Evolutionary conservation across 1,140 invertebrate genomes (phyloP).

Genomic region (Cydia fagiglandana): DNA sequence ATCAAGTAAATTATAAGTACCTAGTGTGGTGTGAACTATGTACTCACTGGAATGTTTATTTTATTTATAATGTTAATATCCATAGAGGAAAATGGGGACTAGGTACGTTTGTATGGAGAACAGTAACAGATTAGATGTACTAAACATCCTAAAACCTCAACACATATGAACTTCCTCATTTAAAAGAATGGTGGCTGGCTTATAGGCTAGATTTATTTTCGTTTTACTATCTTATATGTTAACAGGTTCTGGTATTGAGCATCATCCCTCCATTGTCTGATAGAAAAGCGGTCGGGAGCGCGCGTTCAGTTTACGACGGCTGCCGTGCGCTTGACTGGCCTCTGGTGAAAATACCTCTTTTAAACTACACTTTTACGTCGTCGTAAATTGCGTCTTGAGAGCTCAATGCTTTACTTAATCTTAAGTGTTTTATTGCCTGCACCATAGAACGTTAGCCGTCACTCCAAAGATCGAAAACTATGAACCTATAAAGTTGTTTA

Average conservation of each 20-base stretch:
- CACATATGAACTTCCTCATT: too few species aligned
- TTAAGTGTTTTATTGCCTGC: conserved; percentile 44
- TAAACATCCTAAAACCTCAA: too few species aligned
- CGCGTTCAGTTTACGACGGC: conserved; percentile 48
- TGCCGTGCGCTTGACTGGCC: conserved; percentile 41
- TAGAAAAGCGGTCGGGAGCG: conserved; percentile 34
- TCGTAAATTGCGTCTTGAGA: conserved; percentile 71
- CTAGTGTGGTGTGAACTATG: too few species aligned
- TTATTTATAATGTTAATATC: too few species aligned
- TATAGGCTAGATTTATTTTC: background rate
- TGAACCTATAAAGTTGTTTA: conserved; percentile 5
- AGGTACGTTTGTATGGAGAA: too few species aligned
- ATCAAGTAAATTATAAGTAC: too few species aligned
- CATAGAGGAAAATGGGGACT: too few species aligned
- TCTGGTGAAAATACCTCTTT: conserved; percentile 63
- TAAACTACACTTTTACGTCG: conserved; percentile 67
- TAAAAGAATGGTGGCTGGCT: too few species aligned
- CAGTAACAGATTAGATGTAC: too few species aligned
- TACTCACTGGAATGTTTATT: too few species aligned
- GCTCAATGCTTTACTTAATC: conserved; percentile 68
- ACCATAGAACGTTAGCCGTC: background rate
- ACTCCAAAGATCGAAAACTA: background rate
- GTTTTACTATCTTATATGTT: background rate
- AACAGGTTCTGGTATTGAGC: background rate
- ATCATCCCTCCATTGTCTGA: conserved; percentile 30